Evolutionary conservation across 2,113 vertebrate genomes (phyloP).

Genomic region (Spizaetus ornatus): DNA sequence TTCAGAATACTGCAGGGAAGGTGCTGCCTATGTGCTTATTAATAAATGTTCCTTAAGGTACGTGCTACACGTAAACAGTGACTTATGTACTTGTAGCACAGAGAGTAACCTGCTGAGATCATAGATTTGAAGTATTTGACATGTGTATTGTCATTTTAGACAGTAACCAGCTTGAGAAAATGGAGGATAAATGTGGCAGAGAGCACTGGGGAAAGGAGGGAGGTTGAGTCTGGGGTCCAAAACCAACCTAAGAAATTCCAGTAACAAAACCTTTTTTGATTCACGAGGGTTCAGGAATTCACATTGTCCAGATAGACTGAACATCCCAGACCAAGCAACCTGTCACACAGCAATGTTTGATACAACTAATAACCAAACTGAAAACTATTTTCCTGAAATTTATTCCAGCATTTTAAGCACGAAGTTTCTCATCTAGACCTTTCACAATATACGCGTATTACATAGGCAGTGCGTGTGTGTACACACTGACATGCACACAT

Average conservation of each 20-base stretch:
- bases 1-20: not conserved
- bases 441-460: not conserved
- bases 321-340: not conserved
- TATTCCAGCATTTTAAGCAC: not conserved
- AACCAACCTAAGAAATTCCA: not conserved
- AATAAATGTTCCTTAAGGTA: not conserved
- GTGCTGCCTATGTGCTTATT: not conserved
- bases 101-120: not conserved
- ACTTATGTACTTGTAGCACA: not conserved
- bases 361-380: not conserved
- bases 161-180: not conserved
- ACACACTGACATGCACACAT: not conserved
- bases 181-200: not conserved
- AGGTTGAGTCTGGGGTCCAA: not conserved
- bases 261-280: not conserved
- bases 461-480: rapidly evolving
- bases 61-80: not conserved
- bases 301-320: not conserved
- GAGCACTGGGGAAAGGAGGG: not conserved
- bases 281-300: not conserved
- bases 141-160: not conserved
- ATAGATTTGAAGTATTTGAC: not conserved
- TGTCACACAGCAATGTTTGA: not conserved
- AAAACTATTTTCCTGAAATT: not conserved
- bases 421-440: not conserved